Evolutionary conservation across 2,888 invertebrate genomes (phyloP).

Genomic region (Harpalus rufipes): DNA sequence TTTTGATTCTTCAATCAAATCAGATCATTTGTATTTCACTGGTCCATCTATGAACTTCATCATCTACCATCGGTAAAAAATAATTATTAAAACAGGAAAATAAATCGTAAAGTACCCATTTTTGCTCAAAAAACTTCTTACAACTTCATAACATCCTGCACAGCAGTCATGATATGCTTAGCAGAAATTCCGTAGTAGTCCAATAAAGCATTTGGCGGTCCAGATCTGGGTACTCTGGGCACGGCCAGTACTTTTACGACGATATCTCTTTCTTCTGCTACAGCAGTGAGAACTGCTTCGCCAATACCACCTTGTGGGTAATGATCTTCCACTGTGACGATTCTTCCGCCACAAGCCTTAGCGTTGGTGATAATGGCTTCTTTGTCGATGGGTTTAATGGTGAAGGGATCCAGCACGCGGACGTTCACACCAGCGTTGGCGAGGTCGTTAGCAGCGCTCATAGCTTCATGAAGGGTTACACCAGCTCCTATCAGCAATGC

Average conservation of each 20-base stretch:
- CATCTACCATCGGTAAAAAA: slow-evolving; percentile 11
- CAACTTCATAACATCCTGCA: slow-evolving; percentile 81
- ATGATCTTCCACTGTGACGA: slow-evolving; percentile 98
- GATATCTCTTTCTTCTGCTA: slow-evolving; percentile 85
- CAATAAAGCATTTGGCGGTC: slow-evolving; percentile 91
- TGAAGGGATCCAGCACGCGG: slow-evolving; percentile 96
- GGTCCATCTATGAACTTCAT: slow-evolving; percentile 11
- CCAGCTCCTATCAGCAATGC: slow-evolving; percentile 95
- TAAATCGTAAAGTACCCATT: slow-evolving; percentile 32
- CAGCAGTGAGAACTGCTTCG: slow-evolving; percentile 93
- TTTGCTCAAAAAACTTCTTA: slow-evolving; percentile 71
- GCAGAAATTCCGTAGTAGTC: slow-evolving; percentile 94
- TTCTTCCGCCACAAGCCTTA: slow-evolving; percentile 86
- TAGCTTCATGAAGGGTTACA: slow-evolving; percentile 94
- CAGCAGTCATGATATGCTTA: slow-evolving; percentile 87
- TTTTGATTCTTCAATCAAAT: slow-evolving; percentile 9
- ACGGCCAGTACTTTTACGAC: slow-evolving; percentile 90
- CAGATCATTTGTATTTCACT: slow-evolving; percentile 33
- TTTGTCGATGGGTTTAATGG: slow-evolving; percentile 95
- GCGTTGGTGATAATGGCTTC: slow-evolving; percentile 88
- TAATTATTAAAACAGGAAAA: not conserved
- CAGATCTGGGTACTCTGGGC: slow-evolving; percentile 92
- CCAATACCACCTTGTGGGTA: slow-evolving; percentile 98
- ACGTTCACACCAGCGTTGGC: slow-evolving; percentile 85
- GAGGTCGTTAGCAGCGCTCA: slow-evolving; percentile 89